phyloP scores from a whole-genome alignment of 2,797 vertebrate genomes.

The Cottoperca gobio region DNA sequence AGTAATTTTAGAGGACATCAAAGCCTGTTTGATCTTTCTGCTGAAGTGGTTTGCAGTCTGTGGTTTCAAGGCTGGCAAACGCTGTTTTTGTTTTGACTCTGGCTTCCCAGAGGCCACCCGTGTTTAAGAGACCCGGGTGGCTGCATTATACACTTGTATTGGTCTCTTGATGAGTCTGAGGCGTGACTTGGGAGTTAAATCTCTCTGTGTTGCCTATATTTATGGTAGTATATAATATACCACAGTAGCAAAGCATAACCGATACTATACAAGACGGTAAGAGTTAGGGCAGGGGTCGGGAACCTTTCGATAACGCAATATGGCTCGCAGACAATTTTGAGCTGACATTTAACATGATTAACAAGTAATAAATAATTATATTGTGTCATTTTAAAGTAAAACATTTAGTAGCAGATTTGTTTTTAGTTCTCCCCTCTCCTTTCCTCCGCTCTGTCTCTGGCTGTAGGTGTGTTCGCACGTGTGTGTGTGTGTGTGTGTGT shows the following conservation, averaged over 20 bases:
- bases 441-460: too few species aligned
- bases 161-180: not conserved
- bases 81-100: conserved; percentile 53
- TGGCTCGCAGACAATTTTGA: too few species aligned
- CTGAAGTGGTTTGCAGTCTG: conserved; percentile 39
- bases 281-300: too few species aligned
- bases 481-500: too few species aligned
- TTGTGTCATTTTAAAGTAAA: too few species aligned
- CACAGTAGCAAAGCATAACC: conserved; percentile 3
- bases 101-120: conserved; percentile 33
- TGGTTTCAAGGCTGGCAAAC: conserved; percentile 22
- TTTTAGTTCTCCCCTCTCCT: too few species aligned
- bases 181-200: not conserved
- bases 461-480: too few species aligned
- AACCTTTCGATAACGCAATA: too few species aligned
- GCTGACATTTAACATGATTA: too few species aligned
- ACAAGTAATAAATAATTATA: too few species aligned
- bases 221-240: not conserved
- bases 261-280: not conserved
- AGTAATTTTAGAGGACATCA: conserved; percentile 64
- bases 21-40: conserved; percentile 62
- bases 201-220: not conserved
- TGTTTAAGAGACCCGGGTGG: not conserved
- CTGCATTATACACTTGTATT: not conserved
- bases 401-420: too few species aligned